Conservation (phyloP, 2,797 vertebrate species). For the Paguma larvata region DNA sequence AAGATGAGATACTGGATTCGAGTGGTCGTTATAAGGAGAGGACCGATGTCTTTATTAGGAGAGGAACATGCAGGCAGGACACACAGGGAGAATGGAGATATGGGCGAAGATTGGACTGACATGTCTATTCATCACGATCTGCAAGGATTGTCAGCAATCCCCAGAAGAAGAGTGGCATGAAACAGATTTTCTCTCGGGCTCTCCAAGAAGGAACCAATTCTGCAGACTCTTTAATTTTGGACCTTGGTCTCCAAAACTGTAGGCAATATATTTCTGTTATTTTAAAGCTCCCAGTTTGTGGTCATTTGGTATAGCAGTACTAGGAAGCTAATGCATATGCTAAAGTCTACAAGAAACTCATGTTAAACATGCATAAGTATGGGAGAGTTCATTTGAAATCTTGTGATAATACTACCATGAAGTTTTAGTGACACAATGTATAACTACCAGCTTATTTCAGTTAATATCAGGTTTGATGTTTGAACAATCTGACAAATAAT, state of each 20-base stretch:
- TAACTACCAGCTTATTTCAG: not conserved
- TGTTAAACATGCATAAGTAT: not conserved
- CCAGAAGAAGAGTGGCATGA: not conserved
- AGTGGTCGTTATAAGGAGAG: not conserved
- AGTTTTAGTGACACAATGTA: not conserved
- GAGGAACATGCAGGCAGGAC: not conserved
- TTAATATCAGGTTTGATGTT: not conserved
- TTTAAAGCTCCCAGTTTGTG: not conserved
- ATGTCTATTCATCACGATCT: not conserved
- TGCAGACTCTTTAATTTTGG: not conserved
- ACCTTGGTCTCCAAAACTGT: not conserved
- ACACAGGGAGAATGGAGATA: not conserved
- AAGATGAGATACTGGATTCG: not conserved
- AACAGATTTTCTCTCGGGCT: not conserved
- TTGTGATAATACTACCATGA: not conserved
- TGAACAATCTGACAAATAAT: constrained; percentile 25
- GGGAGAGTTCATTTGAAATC: not conserved
- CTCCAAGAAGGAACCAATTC: not conserved
- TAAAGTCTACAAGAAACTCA: not conserved
- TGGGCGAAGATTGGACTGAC: not conserved
- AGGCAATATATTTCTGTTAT: not conserved
- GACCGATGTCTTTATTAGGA: not conserved
- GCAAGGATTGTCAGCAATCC: not conserved
- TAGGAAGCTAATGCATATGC: not conserved
- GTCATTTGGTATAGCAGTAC: not conserved